Percentiles rank a stretch among this genome's conserved stretches.
Conservation (phyloP, 2,113 vertebrate genomes). For the Nycticryphes semicollaris region DNA sequence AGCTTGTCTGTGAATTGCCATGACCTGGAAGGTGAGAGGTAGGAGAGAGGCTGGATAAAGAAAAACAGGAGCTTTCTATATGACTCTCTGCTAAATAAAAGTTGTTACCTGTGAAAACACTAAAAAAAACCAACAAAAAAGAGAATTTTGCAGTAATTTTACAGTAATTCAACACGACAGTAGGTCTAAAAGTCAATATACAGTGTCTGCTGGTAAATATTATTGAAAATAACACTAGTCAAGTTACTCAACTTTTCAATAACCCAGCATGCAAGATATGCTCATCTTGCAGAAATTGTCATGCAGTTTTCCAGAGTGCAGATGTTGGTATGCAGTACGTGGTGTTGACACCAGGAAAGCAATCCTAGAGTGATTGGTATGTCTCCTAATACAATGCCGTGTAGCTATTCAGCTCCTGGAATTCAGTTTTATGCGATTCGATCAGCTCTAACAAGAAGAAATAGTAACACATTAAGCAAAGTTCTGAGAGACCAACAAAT, state of each 20-base stretch:
- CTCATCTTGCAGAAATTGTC: background rate
- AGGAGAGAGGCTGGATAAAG: background rate
- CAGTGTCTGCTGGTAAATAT: background rate
- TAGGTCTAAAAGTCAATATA: background rate
- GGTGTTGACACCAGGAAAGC: background rate
- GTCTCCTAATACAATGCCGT: background rate
- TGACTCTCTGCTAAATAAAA: background rate
- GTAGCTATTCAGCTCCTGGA: constrained; percentile 27
- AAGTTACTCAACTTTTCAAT: background rate
- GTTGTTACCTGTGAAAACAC: background rate
- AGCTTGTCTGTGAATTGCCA: background rate
- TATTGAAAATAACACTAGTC: background rate
- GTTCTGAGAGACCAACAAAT: constrained; percentile 11
- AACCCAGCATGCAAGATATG: background rate
- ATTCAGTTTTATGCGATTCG: constrained; percentile 15
- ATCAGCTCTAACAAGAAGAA: constrained; percentile 26
- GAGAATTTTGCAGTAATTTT: background rate
- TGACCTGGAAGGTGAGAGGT: background rate
- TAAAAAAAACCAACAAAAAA: background rate
- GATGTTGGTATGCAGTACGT: background rate
- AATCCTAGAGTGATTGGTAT: background rate
- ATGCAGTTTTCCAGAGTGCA: background rate
- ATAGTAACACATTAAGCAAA: constrained; percentile 27
- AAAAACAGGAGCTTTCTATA: background rate
- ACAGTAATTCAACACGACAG: background rate